phyloP scores from a whole-genome alignment of 2,113 vertebrate species.

The Pluvianellus socialis region DNA sequence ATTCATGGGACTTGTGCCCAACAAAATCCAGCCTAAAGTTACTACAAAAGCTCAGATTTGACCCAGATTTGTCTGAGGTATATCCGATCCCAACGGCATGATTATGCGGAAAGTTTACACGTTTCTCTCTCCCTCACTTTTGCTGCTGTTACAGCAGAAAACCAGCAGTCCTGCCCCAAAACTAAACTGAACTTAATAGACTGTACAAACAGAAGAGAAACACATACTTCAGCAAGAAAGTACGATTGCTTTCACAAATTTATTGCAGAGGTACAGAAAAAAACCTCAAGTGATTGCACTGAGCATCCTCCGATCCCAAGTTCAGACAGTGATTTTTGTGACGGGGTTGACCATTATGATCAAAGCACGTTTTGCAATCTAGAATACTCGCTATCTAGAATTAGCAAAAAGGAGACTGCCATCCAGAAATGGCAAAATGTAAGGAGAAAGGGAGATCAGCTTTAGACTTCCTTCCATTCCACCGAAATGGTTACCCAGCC shows the following conservation, averaged over 20 bases:
- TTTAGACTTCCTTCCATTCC: constrained; percentile 47
- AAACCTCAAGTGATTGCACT: not conserved
- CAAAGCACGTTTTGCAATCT: not conserved
- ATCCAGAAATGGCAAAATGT: not conserved
- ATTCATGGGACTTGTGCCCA: not conserved
- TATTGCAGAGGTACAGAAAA: not conserved
- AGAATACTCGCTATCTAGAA: not conserved
- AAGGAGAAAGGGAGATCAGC: not conserved
- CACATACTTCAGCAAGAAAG: not conserved
- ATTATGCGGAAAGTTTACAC: not conserved
- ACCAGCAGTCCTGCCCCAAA: not conserved
- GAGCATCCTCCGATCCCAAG: not conserved
- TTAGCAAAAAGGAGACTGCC: not conserved
- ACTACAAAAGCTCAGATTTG: not conserved
- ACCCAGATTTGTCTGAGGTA: not conserved
- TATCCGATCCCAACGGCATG: not conserved
- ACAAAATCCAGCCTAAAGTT: not conserved
- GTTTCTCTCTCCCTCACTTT: not conserved
- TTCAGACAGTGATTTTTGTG: not conserved
- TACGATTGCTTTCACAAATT: not conserved
- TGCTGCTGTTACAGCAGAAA: not conserved
- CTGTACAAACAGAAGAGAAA: not conserved
- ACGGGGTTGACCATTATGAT: not conserved
- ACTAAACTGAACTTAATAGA: not conserved
- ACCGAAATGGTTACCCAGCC: not conserved